A percentile compares a stretch with the other conserved stretches of the same genome.
Evolutionary conservation across 2,797 vertebrate genomes (phyloP).

Genomic region (Acipenser ruthenus): DNA sequence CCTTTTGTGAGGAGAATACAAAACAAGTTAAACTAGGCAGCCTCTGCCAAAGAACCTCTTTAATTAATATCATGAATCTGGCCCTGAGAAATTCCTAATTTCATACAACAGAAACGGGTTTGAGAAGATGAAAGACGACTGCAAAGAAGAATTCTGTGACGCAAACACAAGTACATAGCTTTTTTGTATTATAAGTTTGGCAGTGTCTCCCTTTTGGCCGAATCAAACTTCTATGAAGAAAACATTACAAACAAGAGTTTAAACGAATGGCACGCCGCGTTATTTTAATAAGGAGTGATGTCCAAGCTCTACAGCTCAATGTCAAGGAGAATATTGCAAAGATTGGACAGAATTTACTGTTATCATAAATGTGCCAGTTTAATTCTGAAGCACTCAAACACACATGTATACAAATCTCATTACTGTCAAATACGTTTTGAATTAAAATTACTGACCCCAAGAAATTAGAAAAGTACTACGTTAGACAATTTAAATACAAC

Average conservation of each 20-base stretch:
- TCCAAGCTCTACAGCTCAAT: constrained; percentile 49
- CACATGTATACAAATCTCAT: constrained; percentile 42
- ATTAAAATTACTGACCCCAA: constrained; percentile 36
- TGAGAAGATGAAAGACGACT: too few species aligned
- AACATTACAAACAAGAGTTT: constrained; percentile 4
- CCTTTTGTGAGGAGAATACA: constrained; percentile 10
- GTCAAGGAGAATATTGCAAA: constrained; percentile 59
- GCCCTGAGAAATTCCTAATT: constrained; percentile 35
- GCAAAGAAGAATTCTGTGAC: too few species aligned
- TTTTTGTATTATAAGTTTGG: constrained; percentile 30
- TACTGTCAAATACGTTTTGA: constrained; percentile 53
- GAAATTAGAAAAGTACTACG: constrained; percentile 31
- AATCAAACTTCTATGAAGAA: constrained; percentile 24
- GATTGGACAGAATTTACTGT: constrained; percentile 58
- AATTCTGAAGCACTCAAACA: constrained; percentile 33
- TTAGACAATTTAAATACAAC: constrained; percentile 21
- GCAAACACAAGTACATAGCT: constrained; percentile 28
- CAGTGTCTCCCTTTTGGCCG: constrained; percentile 22
- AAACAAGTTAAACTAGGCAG: constrained; percentile 18
- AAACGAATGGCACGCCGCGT: constrained; percentile 39
- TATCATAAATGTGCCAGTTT: constrained; percentile 51
- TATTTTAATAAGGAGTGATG: constrained; percentile 48
- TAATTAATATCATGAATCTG: constrained; percentile 33
- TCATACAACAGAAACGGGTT: constrained; percentile 29
- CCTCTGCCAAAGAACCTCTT: constrained; percentile 20